These are phyloP conservation scores for Coilia nasus DNA, from an alignment of 2,797 vertebrate genomes.

Conservation along the genomic window DNA sequence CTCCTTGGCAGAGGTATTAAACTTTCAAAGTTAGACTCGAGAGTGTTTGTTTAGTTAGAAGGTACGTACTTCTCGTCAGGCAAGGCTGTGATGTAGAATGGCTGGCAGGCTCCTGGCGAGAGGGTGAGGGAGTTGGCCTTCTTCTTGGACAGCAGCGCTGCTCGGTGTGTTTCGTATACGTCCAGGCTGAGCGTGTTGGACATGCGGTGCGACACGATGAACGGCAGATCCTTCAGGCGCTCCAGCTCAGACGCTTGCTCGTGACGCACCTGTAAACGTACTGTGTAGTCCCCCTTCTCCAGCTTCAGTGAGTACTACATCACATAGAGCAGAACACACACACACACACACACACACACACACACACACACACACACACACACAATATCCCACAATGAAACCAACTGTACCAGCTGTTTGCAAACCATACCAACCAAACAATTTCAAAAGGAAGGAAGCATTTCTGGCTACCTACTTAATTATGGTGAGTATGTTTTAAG, in stretches of 20 bases:
- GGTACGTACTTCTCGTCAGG: conserved; percentile 96
- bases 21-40: neutral
- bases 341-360: neutral
- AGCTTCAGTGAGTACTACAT: conserved; percentile 94
- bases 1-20: too few relatives aligned
- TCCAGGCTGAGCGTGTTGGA: conserved; percentile 91
- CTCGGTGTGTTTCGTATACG: conserved; percentile 90
- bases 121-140: conserved; percentile 91
- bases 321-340: neutral
- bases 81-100: conserved; percentile 90
- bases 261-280: conserved; percentile 95
- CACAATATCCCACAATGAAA: neutral
- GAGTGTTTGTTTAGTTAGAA: neutral
- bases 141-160: conserved; percentile 93
- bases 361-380: neutral
- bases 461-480: neutral
- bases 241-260: conserved; percentile 94
- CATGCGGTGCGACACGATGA: conserved; percentile 93
- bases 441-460: neutral
- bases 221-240: conserved; percentile 94
- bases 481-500: neutral
- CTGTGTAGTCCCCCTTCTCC: conserved; percentile 96
- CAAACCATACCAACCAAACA: neutral
- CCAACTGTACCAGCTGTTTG: neutral
- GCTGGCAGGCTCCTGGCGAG: conserved; percentile 85